Evolutionary conservation across 2,113 vertebrate genomes (phyloP), one percentile per base, ranked within the genome.

Genomic region (Chaetodon auriga): DNA sequence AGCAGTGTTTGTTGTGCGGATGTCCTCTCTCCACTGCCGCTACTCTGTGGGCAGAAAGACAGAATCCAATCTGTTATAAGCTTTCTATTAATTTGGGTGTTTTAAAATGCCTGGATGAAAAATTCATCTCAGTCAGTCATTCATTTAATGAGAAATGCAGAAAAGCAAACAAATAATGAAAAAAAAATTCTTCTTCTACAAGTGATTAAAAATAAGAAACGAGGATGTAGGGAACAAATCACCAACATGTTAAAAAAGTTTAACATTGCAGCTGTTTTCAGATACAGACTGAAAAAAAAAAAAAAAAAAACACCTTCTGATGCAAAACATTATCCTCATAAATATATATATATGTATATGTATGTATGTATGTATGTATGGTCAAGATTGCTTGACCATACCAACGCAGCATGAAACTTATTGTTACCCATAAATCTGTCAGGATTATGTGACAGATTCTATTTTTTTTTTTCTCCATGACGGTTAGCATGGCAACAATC

Each of bases 401-500:
- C 10, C 57, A 36, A 15, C 25, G 13, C 36, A 7, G 14, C 25
- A 13, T 48, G 7, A 14, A 62, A 57, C 21, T 11, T 35, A 0
- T 13, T 43, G 14, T 70, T 41, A 1, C 8, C 38, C 38, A 41
- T 41, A 41, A 41, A 41, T 41, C 8, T 5, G 38, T 49, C 41
- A 54, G 2, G 1, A 8, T 73, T 68, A 25, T 45, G 16, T 1
- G 18, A 7, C 2, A 19, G n/a, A 64, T 10, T n/a, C 25, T 48
- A 68, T 65, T 61, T n/a, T 68, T 53, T 30, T 54, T 35, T 48
- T 21, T 64, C n/a, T 78, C 25, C 15, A 14, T 61, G 19, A 62
- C 14, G 62, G 89, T 92, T 88, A 74, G 46, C 75, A 92, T 89
- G 74, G 86, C 83, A 89, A 91, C 87, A 57, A 51, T 78, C 49